phyloP scores from a whole-genome alignment of 1,140 invertebrate genomes.

The Pogonus chalceus region DNA sequence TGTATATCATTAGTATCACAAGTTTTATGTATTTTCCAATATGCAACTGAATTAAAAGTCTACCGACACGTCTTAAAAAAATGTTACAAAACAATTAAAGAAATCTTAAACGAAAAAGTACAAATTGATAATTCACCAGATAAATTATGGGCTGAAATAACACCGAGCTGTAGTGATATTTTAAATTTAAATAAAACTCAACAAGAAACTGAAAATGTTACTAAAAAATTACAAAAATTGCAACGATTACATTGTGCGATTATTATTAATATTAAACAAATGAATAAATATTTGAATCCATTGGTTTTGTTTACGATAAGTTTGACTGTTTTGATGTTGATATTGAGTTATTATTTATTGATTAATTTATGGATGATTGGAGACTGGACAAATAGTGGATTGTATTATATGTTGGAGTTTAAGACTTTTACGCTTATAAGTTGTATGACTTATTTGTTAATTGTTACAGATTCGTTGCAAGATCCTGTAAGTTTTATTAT shows the following conservation, averaged over 20 bases:
- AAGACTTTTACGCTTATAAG: neutral
- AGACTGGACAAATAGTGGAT: neutral
- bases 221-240: neutral
- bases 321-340: neutral
- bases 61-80: neutral
- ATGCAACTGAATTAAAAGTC: neutral
- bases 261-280: neutral
- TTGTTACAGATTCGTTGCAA: neutral
- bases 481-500: neutral
- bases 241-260: neutral
- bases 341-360: neutral
- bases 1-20: neutral
- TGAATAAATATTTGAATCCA: neutral
- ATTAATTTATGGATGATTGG: neutral
- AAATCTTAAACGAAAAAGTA: neutral
- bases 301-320: neutral
- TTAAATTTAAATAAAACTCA: neutral
- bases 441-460: neutral
- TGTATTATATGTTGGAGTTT: constrained; percentile 1
- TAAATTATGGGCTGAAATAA: neutral
- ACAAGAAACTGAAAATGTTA: neutral
- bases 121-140: neutral
- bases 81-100: neutral
- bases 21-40: neutral
- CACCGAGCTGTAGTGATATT: neutral